A percentile compares a stretch with the other conserved stretches of the same genome.
phyloP scores from a whole-genome alignment of 2,797 vertebrate species.

The Squalus acanthias region DNA sequence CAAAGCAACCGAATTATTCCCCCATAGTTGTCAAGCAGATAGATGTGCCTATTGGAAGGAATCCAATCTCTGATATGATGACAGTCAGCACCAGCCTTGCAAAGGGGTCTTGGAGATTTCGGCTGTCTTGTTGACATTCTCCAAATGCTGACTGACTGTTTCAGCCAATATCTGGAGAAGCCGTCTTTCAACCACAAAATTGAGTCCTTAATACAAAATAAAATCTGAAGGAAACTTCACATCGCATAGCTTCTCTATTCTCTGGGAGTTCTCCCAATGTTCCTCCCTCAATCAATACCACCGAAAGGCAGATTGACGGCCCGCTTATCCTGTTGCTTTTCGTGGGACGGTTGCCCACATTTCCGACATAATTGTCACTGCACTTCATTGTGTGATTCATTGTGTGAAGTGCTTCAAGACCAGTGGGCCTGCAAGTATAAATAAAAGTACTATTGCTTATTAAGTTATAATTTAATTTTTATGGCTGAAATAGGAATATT shows the following conservation, averaged over 20 bases:
- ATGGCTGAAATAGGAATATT: background rate
- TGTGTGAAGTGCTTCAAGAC: background rate
- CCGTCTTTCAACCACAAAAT: no score
- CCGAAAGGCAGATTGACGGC: background rate
- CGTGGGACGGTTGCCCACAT: no score
- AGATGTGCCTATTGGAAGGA: no score
- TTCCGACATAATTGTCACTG: background rate
- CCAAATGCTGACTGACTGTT: background rate
- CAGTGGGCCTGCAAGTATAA: background rate
- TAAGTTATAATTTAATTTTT: conserved; percentile 26
- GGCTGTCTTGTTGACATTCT: background rate
- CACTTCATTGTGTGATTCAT: background rate
- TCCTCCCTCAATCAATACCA: no score
- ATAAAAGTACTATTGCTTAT: background rate
- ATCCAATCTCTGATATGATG: no score
- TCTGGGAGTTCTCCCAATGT: no score
- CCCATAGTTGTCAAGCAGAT: no score
- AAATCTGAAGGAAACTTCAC: background rate
- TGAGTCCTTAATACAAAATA: background rate
- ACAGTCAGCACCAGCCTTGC: no score
- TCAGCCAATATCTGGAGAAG: background rate
- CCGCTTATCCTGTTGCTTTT: background rate
- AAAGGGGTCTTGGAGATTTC: no score
- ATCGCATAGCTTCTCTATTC: background rate
- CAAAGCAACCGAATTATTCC: no score